phyloP scores from a whole-genome alignment of 2,797 vertebrate genomes.

The Iguana delicatissima region DNA sequence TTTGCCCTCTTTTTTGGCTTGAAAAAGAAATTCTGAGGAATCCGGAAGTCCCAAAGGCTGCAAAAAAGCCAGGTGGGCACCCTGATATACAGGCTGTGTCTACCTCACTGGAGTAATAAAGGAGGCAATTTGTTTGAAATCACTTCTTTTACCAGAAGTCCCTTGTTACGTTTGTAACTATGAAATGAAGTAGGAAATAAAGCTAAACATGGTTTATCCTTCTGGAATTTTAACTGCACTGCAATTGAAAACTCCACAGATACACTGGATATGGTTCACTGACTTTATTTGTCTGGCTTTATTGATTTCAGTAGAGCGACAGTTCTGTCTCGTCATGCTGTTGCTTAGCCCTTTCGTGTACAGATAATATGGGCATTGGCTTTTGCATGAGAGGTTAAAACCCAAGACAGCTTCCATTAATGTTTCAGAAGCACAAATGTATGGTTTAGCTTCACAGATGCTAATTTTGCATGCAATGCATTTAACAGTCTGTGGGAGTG shows the following conservation, averaged over 20 bases:
- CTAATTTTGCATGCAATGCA: conserved; percentile 1
- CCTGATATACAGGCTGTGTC: not conserved
- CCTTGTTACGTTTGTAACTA: not conserved
- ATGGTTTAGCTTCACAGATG: not conserved
- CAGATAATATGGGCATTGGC: not conserved
- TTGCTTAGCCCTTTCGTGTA: not conserved
- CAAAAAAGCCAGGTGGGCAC: too few species aligned
- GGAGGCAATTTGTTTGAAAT: not conserved
- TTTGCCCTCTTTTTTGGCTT: too few species aligned
- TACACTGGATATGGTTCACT: not conserved
- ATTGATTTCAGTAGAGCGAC: conserved; percentile 7
- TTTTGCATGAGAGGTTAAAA: not conserved
- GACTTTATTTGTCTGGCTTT: not conserved
- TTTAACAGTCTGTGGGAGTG: not conserved
- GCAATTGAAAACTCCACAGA: not conserved
- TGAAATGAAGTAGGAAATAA: not conserved
- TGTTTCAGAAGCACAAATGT: conserved; percentile 14
- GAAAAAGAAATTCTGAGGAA: not conserved
- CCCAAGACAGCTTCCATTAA: conserved; percentile 23
- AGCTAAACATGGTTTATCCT: not conserved
- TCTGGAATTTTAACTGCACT: not conserved
- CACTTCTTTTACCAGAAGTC: not conserved
- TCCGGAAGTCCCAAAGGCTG: not conserved
- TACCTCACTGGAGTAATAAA: not conserved
- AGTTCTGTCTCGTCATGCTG: not conserved